phyloP scores from a whole-genome alignment of 2,797 vertebrate species.

The Orestias chungarensis region DNA sequence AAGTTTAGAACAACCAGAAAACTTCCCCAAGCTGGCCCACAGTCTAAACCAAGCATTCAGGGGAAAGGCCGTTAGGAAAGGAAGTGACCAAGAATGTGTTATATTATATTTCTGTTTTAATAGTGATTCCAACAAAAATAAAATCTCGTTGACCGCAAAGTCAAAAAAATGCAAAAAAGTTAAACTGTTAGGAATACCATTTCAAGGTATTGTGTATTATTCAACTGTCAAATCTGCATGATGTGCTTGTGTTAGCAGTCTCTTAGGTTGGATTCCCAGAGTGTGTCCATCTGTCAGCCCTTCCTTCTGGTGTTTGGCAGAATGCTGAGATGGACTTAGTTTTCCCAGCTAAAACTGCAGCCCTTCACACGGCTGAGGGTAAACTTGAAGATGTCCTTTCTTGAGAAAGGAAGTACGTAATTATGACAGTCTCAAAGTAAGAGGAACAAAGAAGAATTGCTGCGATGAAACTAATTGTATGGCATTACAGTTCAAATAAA shows the following conservation, averaged over 20 bases:
- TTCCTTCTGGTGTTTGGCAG: conserved; percentile 3
- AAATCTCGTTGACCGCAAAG: neutral
- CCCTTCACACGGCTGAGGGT: neutral
- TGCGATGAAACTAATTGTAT: neutral
- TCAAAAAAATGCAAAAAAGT: neutral
- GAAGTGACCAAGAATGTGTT: no score
- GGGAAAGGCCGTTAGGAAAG: no score
- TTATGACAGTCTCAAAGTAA: neutral
- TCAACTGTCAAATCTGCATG: neutral
- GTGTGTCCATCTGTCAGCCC: neutral
- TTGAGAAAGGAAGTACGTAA: neutral
- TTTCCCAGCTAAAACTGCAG: neutral
- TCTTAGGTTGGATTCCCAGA: neutral
- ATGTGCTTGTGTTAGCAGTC: neutral
- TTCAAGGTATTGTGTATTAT: neutral
- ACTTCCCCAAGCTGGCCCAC: neutral
- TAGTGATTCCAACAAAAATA: neutral
- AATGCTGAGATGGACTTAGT: neutral
- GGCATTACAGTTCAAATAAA: neutral
- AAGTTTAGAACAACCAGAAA: no score
- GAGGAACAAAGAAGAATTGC: neutral
- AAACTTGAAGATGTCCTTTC: neutral
- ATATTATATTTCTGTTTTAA: no score
- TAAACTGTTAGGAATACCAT: neutral
- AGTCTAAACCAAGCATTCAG: no score